These are phyloP conservation scores for Ostrea denselamellosa DNA, from an alignment of 1,140 invertebrate genomes.

Conservation along the genomic window DNA sequence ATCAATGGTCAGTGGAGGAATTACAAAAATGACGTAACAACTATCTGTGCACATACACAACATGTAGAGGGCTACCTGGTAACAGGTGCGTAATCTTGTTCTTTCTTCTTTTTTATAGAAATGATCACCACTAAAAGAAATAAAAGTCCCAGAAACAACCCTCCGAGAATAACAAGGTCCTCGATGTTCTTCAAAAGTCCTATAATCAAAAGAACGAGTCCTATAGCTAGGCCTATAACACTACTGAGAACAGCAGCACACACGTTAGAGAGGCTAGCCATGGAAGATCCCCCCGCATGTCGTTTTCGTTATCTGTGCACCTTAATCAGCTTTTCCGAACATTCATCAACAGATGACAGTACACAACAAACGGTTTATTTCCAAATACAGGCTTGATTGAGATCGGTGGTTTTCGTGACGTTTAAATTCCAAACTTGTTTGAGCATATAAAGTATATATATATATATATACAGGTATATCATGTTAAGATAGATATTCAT, in stretches of 20 bases:
- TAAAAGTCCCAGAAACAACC: conserved; percentile 5
- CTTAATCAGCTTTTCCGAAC: neutral
- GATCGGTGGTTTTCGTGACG: neutral
- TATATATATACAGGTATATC: no score
- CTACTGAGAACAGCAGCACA: neutral
- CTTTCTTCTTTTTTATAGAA: conserved; percentile 19
- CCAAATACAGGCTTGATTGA: neutral
- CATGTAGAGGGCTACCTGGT: neutral
- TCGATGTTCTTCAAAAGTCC: conserved; percentile 27
- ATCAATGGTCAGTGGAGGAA: neutral
- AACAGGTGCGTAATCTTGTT: neutral
- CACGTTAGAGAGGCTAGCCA: neutral
- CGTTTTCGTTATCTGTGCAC: neutral
- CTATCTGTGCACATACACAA: neutral
- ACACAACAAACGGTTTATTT: neutral
- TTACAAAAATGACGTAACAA: neutral
- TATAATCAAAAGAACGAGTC: neutral
- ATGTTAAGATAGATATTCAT: no score
- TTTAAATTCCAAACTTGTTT: conserved; percentile 14
- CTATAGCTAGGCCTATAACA: neutral
- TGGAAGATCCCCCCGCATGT: neutral
- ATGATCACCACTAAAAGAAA: conserved; percentile 13
- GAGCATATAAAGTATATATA: neutral
- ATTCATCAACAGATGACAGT: neutral
- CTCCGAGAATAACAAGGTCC: conserved; percentile 12